Conservation (phyloP, 2,797 vertebrate species). For the Vultur gryphus region DNA sequence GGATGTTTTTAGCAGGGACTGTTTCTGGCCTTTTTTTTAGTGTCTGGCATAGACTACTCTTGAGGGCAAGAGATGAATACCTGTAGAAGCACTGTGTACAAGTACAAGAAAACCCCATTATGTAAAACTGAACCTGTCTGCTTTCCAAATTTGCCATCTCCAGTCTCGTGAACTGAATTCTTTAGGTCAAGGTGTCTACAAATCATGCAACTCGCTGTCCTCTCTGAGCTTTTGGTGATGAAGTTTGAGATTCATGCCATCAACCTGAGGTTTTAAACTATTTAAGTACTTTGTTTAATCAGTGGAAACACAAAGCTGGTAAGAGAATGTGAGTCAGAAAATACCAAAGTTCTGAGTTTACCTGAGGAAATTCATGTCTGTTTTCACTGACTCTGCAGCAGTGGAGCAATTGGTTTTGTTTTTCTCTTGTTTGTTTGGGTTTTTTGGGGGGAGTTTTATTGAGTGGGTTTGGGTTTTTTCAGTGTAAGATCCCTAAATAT, state of each 20-base stretch:
- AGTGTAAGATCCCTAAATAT: neutral
- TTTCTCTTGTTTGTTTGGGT: accelerated
- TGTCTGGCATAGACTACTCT: neutral
- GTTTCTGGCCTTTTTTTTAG: neutral
- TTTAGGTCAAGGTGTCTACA: neutral
- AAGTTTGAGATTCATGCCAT: neutral
- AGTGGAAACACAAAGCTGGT: neutral
- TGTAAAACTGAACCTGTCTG: neutral
- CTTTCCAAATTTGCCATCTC: neutral
- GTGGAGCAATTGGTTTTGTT: neutral
- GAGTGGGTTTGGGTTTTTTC: neutral
- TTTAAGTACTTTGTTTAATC: neutral
- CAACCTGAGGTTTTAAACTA: neutral
- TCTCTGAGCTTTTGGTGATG: neutral
- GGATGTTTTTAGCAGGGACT: neutral
- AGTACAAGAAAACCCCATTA: neutral
- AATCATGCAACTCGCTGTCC: neutral
- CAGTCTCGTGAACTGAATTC: neutral
- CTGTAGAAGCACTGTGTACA: neutral
- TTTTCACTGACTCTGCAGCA: neutral
- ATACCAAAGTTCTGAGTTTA: neutral
- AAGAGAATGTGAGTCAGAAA: neutral
- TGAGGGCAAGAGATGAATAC: neutral
- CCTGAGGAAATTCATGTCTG: neutral
- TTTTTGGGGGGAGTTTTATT: neutral